Evolutionary conservation across 2,113 vertebrate genomes (phyloP).

Genomic region (Carlito syrichta): DNA sequence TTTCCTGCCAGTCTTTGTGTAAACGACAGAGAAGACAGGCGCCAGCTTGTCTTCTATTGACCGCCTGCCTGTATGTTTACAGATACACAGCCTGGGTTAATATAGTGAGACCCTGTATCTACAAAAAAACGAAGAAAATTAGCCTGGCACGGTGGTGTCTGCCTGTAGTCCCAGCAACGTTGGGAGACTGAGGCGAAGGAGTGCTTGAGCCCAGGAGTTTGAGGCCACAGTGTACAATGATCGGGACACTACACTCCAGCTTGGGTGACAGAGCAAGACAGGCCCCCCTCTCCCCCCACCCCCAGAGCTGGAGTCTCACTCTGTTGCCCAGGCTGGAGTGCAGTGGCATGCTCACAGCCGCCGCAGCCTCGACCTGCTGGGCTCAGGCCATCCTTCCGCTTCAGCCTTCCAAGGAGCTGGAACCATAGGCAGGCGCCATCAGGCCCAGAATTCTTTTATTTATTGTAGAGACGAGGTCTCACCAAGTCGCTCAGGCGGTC

Average conservation of each 20-base stretch:
- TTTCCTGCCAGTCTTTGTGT: neutral
- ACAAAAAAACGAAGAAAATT: neutral
- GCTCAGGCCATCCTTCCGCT: too few relatives aligned
- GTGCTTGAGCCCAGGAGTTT: neutral
- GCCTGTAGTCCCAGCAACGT: neutral
- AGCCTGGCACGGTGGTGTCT: neutral
- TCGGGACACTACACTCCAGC: neutral
- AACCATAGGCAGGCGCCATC: too few relatives aligned
- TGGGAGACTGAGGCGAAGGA: neutral
- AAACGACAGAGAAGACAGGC: neutral
- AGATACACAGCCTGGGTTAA: neutral
- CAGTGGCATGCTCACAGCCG: too few relatives aligned
- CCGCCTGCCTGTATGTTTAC: neutral
- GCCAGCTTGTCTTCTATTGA: neutral
- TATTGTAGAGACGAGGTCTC: too few relatives aligned
- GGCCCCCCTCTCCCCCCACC: too few relatives aligned
- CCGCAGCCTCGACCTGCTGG: too few relatives aligned
- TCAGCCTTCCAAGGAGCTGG: too few relatives aligned
- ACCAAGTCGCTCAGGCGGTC: too few relatives aligned
- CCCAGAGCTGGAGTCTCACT: too few relatives aligned
- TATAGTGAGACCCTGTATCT: neutral
- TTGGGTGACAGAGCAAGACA: neutral
- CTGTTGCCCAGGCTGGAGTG: too few relatives aligned
- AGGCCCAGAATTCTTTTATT: too few relatives aligned
- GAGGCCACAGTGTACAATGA: neutral